Percentiles rank a stretch among this genome's conserved stretches.
These are phyloP conservation scores for Plagiodera versicolora DNA, from an alignment of 2,888 invertebrate genomes.

Conservation along the genomic window DNA sequence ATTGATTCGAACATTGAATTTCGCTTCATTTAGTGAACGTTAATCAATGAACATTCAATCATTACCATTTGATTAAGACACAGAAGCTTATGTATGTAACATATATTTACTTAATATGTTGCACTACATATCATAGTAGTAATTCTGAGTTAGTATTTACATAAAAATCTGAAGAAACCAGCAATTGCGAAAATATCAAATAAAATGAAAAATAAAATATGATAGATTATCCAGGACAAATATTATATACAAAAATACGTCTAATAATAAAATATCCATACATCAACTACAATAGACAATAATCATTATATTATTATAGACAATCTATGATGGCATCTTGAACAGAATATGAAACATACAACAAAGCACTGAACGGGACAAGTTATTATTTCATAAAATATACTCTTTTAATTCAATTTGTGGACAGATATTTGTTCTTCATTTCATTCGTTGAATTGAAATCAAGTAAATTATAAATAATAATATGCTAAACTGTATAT, in stretches of 20 bases:
- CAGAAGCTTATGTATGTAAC: constrained; percentile 37
- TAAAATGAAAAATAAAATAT: constrained; percentile 16
- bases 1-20: too few relatives aligned
- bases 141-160: constrained; percentile 53
- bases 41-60: too few relatives aligned
- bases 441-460: constrained; percentile 16
- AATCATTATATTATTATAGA: constrained; percentile 29
- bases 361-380: constrained; percentile 12
- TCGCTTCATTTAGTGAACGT: too few relatives aligned
- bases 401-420: constrained; percentile 14
- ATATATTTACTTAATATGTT: constrained; percentile 47
- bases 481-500: not conserved
- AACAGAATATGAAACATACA: constrained; percentile 22
- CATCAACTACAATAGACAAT: constrained; percentile 34
- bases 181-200: constrained; percentile 44
- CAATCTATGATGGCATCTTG: constrained; percentile 33
- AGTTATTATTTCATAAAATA: constrained; percentile 15
- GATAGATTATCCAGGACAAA: constrained; percentile 19
- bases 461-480: not conserved
- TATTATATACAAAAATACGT: constrained; percentile 25
- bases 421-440: constrained; percentile 14
- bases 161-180: constrained; percentile 46
- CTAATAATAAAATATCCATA: constrained; percentile 31
- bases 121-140: constrained; percentile 38
- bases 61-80: constrained; percentile 1